A percentile compares a stretch with the other conserved stretches of the same genome.
These are phyloP conservation scores for Aethes cnicana DNA, from an alignment of 2,888 invertebrate genomes.

Conservation along the genomic window DNA sequence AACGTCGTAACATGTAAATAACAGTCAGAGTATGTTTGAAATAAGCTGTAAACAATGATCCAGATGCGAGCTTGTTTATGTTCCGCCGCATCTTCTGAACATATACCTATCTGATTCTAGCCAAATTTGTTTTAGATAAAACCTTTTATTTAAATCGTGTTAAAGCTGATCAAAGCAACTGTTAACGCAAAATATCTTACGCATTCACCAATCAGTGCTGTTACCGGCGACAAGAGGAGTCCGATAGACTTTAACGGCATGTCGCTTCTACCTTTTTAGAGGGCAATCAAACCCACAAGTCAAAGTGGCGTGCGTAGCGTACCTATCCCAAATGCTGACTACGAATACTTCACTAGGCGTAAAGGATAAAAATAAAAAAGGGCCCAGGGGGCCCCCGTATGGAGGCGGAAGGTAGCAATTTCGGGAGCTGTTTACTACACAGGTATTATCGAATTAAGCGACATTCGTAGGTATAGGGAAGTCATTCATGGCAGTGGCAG, in stretches of 20 bases:
- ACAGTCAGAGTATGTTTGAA: constrained; percentile 47
- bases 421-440: constrained; percentile 52
- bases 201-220: no score
- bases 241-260: no score
- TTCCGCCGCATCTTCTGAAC: constrained; percentile 45
- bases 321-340: constrained; percentile 20
- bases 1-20: constrained; percentile 57
- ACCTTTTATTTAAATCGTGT: neutral
- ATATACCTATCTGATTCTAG: constrained; percentile 15
- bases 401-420: constrained; percentile 62
- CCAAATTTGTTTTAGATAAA: constrained; percentile 18
- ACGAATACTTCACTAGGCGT: constrained; percentile 31
- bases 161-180: no score
- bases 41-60: constrained; percentile 59
- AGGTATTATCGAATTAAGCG: constrained; percentile 58
- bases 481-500: constrained; percentile 1
- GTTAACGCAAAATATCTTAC: no score
- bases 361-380: constrained; percentile 41
- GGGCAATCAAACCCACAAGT: no score
- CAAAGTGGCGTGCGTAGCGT: no score
- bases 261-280: no score
- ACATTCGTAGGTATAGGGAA: constrained; percentile 42
- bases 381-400: constrained; percentile 47
- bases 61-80: constrained; percentile 66
- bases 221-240: no score